Base-by-base conservation (phyloP, 1,140 invertebrate genomes). In the Aricia agestis region DNA sequence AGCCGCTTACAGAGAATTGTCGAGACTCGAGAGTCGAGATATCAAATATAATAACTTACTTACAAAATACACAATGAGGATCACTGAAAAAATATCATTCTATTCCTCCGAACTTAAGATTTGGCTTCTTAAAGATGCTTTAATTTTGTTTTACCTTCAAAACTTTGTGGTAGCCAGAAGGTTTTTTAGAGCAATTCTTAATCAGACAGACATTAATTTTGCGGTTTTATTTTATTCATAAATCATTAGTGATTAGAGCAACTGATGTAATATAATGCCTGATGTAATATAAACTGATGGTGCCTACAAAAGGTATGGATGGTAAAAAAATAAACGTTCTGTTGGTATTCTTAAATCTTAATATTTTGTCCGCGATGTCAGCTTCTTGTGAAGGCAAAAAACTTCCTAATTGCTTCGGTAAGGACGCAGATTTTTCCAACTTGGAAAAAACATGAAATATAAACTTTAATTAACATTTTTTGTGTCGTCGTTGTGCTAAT, bases 1-100 rank as follows among this genome's bases (percentile, higher is more conserved):
- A 52, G 45, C 45, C 45, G 45, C 45, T 52, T 52, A 52, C 45
- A 52, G 45, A 52, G 45, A 52, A 52, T 52, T 52, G 45, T 52
- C 13, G 45, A 45, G 42, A 32, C 32, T 32, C 32, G 32, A 36
- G 36, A 36, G 25, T 42, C 45, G 13, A 52, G 45, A 52, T 52
- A 52, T 52, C 45, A 52, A 52, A 52, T 15, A 4, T 9, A 13
- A 52, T 52, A 7, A 32, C 2, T 2, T 36, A 36, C 36, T 36
- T 36, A 52, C 13, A 52, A 52, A 52, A 52, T 52, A 52, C 13
- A 52, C 45, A 52, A 52, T 52, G 45, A 11, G 41, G 6, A 42
- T 42, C 6, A 42, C 41, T 42, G 41, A 52, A 52, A 52, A 52
- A 13, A 52, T 52, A 52, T 52, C 11, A 52, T 52, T 15, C 13